Evolutionary conservation across 1,140 invertebrate genomes (phyloP).

Genomic region (Papilio xuthus): DNA sequence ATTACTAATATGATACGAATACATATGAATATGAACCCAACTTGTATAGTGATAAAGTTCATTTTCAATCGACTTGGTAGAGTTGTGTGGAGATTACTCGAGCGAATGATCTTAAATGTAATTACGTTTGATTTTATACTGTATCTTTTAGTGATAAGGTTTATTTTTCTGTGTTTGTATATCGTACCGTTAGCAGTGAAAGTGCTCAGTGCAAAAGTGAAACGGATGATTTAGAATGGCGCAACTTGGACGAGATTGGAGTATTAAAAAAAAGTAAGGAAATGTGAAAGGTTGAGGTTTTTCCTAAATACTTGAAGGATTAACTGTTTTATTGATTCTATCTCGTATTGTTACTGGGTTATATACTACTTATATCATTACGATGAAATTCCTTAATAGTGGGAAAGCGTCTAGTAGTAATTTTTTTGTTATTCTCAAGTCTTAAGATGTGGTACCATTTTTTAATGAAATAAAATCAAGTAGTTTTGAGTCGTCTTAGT

Average conservation of each 20-base stretch:
- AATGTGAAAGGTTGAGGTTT: constrained; percentile 56
- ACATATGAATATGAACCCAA: constrained; percentile 17
- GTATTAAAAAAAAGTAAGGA: constrained; percentile 57
- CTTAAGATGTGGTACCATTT: too few species aligned
- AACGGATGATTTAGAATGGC: constrained; percentile 69
- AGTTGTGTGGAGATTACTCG: constrained; percentile 19
- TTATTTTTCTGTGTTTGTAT: constrained; percentile 42
- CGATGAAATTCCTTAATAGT: too few species aligned
- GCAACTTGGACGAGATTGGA: constrained; percentile 61
- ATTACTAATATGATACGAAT: constrained; percentile 40
- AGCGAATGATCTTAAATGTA: background rate
- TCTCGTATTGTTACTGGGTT: background rate
- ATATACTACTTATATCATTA: too few species aligned
- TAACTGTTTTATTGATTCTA: background rate
- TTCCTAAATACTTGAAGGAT: background rate
- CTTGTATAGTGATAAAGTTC: background rate
- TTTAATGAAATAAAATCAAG: too few species aligned
- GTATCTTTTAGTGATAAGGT: constrained; percentile 36
- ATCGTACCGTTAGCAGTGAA: constrained; percentile 74
- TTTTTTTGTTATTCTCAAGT: too few species aligned
- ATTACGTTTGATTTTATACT: background rate
- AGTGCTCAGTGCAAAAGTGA: constrained; percentile 75
- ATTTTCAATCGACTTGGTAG: background rate
- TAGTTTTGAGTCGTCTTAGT: too few species aligned
- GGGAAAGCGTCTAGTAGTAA: too few species aligned